Evolutionary conservation across 2,113 vertebrate genomes (phyloP), one percentile per base, ranked within the genome.

Genomic region (Progne subis): DNA sequence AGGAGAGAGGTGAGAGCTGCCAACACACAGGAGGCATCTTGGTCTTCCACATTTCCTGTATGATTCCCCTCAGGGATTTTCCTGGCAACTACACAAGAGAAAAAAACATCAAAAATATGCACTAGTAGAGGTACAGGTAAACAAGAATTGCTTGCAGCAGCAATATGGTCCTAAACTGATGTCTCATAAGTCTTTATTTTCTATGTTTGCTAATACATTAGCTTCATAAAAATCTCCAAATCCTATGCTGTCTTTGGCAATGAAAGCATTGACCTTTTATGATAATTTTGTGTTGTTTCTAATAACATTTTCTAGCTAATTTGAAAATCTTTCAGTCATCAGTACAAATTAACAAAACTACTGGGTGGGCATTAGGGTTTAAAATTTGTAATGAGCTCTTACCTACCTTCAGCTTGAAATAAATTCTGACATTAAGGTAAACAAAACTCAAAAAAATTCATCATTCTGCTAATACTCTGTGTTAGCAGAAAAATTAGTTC

Each of bases 271-370:
- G 60, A 87, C 34, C 44, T 85, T 88, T 90, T 67, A 47, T 55
- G 21, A 82, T 15, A 70, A 25, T 32, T 84, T 83, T 59, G 23
- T 59, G 37, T 1, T 76, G 84, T 91, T 93, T 63, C 78, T 83
- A 60, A 64, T 59, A 44, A 56, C 64, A 81, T 87, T 85, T 91
- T 86, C 44, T 52, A 80, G n/a, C 43, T 87, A 69, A 91, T 93
- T 91, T 92, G 50, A 57, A 94, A 90, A 49, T 64, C 52, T 82
- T 88, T 72, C 57, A 79, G 74, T 86, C 52, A 69, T 67, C 44
- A 68, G 43, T 71, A 60, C 41, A 93, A 90, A 92, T 86, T 88
- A 94, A 93, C 28, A 74, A 52, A 82, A 86, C 18, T 67, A 37
- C 41, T 70, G 44, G 47, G 43, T 32, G 64, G 56, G n/a, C 61